These are phyloP conservation scores for Nycticryphes semicollaris DNA, from an alignment of 2,113 vertebrate species.

Conservation along the genomic window DNA sequence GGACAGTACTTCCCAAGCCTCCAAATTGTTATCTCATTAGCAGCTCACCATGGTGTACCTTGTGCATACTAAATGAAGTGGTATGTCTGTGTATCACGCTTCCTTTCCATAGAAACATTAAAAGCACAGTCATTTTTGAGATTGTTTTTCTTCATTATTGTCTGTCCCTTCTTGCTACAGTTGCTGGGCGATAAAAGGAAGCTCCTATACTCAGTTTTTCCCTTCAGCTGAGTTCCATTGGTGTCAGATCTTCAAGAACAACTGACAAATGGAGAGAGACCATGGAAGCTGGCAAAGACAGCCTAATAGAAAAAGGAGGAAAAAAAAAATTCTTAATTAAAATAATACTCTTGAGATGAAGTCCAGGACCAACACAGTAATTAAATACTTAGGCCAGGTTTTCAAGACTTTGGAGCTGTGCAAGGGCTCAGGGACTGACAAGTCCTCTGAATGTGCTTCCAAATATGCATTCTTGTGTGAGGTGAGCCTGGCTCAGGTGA, in stretches of 20 bases:
- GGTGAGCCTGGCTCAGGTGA: not conserved
- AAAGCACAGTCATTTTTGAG: not conserved
- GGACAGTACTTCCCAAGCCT: not conserved
- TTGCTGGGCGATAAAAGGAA: not conserved
- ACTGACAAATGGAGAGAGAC: not conserved
- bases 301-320: not conserved
- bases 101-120: not conserved
- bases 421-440: rapidly evolving
- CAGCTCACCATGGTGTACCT: not conserved
- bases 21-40: conserved; percentile 39
- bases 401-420: not conserved
- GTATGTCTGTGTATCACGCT: not conserved
- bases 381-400: not conserved
- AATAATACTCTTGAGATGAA: not conserved
- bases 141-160: not conserved
- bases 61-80: not conserved
- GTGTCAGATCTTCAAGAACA: not conserved
- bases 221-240: not conserved
- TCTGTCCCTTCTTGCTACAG: not conserved
- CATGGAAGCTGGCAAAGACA: not conserved
- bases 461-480: rapidly evolving
- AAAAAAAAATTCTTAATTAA: not conserved
- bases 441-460: not conserved
- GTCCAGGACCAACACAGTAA: rapidly evolving
- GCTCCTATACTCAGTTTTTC: not conserved